Evolutionary conservation across 2,888 invertebrate species (phyloP), one percentile per base, ranked within the genome.

Genomic region (Cryptophagus acutangulus): DNA sequence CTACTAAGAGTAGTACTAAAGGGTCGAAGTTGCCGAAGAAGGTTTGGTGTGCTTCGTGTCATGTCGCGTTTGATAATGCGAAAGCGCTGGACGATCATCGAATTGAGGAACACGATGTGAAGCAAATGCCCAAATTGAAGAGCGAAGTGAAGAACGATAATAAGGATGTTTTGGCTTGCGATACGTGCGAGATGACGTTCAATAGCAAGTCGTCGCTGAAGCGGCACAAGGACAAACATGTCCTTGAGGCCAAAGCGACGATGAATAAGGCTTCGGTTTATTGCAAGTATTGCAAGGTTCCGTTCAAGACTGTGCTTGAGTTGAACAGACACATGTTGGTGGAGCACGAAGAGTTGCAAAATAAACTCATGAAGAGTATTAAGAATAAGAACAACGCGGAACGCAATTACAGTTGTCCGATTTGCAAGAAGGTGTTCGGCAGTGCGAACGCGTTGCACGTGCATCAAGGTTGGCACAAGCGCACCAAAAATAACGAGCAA

Each of bases 41-140:
- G 31, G 77, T 76, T 50, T 74, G 73, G 26, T 82, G 82, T 58
- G 78, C 81, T 44, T 71, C 77, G 31, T 82, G 82, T 49, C 79
- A 81, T n/a, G 77, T 79, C 58, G 74, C 59, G 9, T 77, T 77
- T 45, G 71, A 74, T 0, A 76, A 73, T 1, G 58, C 71, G 34
- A 67, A 74, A 3, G 74, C 74, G 1, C 62, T 78, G 39, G 74
- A 74, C 48, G 72, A 73, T 52, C 79, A 79, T 46, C 77, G 76
- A 47, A 72, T 73, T 41, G 69, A 75, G 29, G 74, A 73, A 40
- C 62, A 61, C 17, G 28, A 13, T 29, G 9, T 30, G 16, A 18
- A 39, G 70, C 29, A 31, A n/a, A 50, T 53, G 51, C 51, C 57
- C 0, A 38, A 42, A 10, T 40, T 49, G 30, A 40, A 30, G 2